Percentiles rank a stretch among this genome's conserved stretches.
These are phyloP conservation scores for Stomorhina lunata DNA, from an alignment of 2,888 invertebrate genomes.

Conservation along the genomic window DNA sequence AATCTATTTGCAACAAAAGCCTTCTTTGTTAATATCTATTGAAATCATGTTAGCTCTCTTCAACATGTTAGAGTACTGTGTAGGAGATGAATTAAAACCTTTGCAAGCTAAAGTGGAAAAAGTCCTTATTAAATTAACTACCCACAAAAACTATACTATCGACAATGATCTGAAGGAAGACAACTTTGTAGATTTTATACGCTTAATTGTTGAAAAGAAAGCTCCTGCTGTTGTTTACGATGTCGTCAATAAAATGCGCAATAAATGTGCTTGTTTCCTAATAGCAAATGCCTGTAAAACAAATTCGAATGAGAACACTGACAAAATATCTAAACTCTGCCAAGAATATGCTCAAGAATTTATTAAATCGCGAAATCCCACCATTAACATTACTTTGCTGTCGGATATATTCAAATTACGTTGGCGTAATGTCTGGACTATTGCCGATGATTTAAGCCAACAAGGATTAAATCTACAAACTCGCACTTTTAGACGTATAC, in stretches of 20 bases:
- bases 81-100: conserved; percentile 85
- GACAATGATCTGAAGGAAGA: conserved; percentile 70
- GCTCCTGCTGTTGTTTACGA: conserved; percentile 68
- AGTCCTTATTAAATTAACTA: conserved; percentile 71
- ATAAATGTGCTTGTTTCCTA: conserved; percentile 73
- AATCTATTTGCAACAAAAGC: conserved; percentile 86
- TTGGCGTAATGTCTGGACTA: conserved; percentile 84
- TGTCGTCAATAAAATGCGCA: conserved; percentile 70
- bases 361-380: conserved; percentile 73
- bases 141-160: conserved; percentile 63
- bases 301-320: conserved; percentile 20
- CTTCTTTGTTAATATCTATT: conserved; percentile 85
- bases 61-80: conserved; percentile 85
- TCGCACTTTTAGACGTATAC: conserved; percentile 84
- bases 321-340: conserved; percentile 67
- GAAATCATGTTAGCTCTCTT: conserved; percentile 86
- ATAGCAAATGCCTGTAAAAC: conserved; percentile 68
- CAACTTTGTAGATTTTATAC: conserved; percentile 71
- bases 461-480: conserved; percentile 83
- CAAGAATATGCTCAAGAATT: conserved; percentile 72
- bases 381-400: conserved; percentile 84
- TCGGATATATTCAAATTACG: conserved; percentile 84
- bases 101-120: conserved; percentile 83
- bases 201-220: conserved; percentile 73
- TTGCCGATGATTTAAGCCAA: conserved; percentile 82